phyloP scores from a whole-genome alignment of 2,113 vertebrate genomes.

The Actenoides lindsayi region DNA sequence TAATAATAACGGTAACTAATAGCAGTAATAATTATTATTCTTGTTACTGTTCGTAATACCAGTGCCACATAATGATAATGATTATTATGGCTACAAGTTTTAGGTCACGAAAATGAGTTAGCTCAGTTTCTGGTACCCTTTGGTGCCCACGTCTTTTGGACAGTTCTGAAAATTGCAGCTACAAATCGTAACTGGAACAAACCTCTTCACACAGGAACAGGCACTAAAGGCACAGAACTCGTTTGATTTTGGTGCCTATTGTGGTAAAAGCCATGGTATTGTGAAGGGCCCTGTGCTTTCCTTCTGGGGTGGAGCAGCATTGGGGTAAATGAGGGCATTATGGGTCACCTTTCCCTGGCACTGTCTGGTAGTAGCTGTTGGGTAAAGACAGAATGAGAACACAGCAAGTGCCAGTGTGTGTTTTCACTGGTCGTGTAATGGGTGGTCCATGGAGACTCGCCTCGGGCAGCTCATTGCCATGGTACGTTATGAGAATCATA shows the following conservation, averaged over 20 bases:
- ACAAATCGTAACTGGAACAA: rapidly evolving
- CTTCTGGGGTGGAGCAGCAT: neutral
- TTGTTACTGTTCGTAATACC: conserved; percentile 2
- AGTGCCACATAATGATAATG: neutral
- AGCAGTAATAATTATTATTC: conserved; percentile 34
- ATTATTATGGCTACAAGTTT: neutral
- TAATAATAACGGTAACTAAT: conserved; percentile 24
- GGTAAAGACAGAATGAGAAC: neutral
- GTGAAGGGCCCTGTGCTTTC: neutral
- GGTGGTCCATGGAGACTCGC: rapidly evolving
- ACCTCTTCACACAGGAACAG: neutral
- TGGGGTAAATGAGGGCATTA: neutral
- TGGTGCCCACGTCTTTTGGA: neutral
- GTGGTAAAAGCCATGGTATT: rapidly evolving
- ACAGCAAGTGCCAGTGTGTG: neutral
- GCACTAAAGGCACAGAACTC: neutral
- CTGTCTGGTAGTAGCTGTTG: neutral
- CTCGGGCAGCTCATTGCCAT: too few species aligned
- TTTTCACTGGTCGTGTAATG: rapidly evolving
- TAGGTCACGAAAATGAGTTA: neutral
- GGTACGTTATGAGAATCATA: too few species aligned
- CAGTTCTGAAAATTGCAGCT: neutral
- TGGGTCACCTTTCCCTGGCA: neutral
- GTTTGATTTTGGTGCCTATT: rapidly evolving
- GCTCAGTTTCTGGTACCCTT: neutral